phyloP scores from a whole-genome alignment of 2,113 vertebrate species.

The Nibea coibor region DNA sequence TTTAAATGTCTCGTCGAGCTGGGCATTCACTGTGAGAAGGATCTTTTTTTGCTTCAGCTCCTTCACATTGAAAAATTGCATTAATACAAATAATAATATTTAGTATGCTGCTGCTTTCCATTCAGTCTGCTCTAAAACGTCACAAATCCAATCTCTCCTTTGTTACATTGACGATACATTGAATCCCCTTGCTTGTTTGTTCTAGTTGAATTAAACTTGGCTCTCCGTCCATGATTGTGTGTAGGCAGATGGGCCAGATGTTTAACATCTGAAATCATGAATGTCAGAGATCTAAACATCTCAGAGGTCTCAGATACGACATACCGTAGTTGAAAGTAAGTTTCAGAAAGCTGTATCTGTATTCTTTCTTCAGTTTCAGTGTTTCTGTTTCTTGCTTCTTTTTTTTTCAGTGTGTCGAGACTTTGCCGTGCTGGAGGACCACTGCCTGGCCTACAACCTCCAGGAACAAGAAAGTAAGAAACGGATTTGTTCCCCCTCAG shows the following conservation, averaged over 20 bases:
- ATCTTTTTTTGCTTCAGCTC: background rate
- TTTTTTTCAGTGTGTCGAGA: constrained; percentile 89
- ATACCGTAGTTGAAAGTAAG: background rate
- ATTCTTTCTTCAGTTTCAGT: background rate
- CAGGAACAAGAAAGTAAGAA: constrained; percentile 98
- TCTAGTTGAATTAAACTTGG: background rate
- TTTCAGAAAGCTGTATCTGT: background rate
- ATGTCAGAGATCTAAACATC: background rate
- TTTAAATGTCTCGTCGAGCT: background rate
- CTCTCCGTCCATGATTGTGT: background rate
- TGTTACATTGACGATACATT: background rate
- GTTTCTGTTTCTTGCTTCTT: background rate
- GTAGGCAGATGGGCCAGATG: constrained; percentile 1
- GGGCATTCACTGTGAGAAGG: background rate
- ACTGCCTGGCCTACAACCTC: constrained; percentile 94
- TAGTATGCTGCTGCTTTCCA: background rate
- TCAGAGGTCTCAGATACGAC: background rate
- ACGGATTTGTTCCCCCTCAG: background rate
- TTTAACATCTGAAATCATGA: background rate
- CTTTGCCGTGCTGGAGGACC: constrained; percentile 96
- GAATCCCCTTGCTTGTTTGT: accelerated
- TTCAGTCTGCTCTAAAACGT: background rate
- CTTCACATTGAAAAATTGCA: no score
- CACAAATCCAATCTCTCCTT: background rate
- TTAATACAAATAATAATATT: background rate